Evolutionary conservation across 2,113 vertebrate species (phyloP), one percentile per base, ranked within the genome.

Genomic region (Silurus asotus): DNA sequence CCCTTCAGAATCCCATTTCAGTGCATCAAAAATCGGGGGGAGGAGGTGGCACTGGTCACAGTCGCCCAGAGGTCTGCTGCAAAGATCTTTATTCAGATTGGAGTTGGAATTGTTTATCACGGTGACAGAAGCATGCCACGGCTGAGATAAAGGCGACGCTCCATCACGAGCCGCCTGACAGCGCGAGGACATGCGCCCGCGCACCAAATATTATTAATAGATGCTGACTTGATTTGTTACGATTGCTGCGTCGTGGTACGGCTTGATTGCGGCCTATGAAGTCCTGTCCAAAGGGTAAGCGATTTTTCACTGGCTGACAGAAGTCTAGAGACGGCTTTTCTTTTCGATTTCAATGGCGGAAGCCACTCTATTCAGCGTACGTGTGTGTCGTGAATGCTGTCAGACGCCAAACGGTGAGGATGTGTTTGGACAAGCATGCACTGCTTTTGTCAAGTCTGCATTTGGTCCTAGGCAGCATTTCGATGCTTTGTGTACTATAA

Each of bases 41-140:
- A 13, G 75, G 85, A 23, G 82, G 65, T 64, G 87, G 87, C 83
- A 89, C 90, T 91, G 93, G 94, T 93, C 5, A 93, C 91, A 91
- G 91, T 91, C 90, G 96, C 96, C 96, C 95, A 96, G 93, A 96
- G 96, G 96, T 97, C 97, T 99, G 96, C 97, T 97, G 97, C 97
- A 97, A 98, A 98, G 97, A 98, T 98, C 97, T 97, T 99, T 98
- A 98, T 99, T 98, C 97, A 97, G 97, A 99, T 98, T 98, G 97
- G 97, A 98, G 97, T 98, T 97, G 97, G 97, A 99, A 99, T 99
- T 99, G 98, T 99, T 99, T 99, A 99, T 99, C 97, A 99, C 96
- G 95, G 96, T 99, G 98, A 99, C 97, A 99, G 97, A 95, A 97
- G 96, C 97, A 97, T 97, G 97, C 97, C 97, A 96, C 95, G 95